phyloP scores from a whole-genome alignment of 2,113 vertebrate genomes.

The Probosciger aterrimus region DNA sequence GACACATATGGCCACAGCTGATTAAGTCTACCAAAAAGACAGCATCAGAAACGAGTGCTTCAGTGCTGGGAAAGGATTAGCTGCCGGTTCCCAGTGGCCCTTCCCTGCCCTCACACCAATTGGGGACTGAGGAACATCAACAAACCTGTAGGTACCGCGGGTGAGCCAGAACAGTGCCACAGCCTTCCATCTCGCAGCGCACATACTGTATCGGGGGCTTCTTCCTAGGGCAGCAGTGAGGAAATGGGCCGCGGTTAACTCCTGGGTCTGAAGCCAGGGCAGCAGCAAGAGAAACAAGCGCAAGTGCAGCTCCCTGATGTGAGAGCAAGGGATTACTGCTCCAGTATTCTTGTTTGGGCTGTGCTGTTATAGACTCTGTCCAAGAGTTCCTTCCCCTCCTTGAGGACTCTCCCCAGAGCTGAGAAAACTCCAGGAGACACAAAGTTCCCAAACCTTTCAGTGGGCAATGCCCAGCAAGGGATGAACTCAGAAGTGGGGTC shows the following conservation, averaged over 20 bases:
- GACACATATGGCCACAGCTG: neutral
- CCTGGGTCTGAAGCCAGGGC: neutral
- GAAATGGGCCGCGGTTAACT: neutral
- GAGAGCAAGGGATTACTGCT: neutral
- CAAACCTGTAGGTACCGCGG: conserved; percentile 94
- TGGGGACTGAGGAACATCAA: neutral
- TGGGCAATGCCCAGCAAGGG: neutral
- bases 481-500: neutral
- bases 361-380: neutral
- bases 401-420: neutral
- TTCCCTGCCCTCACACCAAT: neutral
- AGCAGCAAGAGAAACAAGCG: neutral
- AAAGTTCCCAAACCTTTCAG: neutral
- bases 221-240: conserved; percentile 78
- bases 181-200: conserved; percentile 97
- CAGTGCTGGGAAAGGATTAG: neutral
- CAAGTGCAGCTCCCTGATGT: accelerated
- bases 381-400: neutral
- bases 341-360: neutral
- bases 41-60: neutral
- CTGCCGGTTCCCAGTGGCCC: neutral
- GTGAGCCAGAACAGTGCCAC: conserved; percentile 94
- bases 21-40: neutral
- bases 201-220: conserved; percentile 98
- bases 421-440: neutral